Evolutionary conservation across 2,888 invertebrate genomes (phyloP).

Genomic region (Clanis bilineata): DNA sequence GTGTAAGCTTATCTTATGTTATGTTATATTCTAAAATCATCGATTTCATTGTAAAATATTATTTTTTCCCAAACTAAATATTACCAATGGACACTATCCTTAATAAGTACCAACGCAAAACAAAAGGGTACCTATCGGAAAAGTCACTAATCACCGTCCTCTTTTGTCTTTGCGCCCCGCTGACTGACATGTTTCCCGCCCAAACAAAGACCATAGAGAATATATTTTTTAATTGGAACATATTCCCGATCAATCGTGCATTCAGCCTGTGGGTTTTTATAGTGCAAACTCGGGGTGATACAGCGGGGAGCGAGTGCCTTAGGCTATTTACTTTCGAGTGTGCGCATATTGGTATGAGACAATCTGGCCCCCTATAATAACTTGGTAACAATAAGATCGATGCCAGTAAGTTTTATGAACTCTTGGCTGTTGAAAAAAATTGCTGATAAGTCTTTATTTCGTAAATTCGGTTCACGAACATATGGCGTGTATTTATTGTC

Average conservation of each 20-base stretch:
- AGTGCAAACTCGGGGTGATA: conserved; percentile 41
- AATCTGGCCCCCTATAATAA: conserved; percentile 65
- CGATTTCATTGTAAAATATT: too few relatives aligned
- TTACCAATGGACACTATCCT: too few relatives aligned
- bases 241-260: conserved; percentile 65
- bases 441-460: background rate
- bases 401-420: conserved; percentile 31
- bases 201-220: conserved; percentile 45
- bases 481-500: background rate
- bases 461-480: background rate
- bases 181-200: conserved; percentile 47
- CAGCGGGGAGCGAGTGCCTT: conserved; percentile 57
- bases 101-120: background rate
- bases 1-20: too few relatives aligned
- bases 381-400: conserved; percentile 36
- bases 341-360: conserved; percentile 71
- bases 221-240: conserved; percentile 74
- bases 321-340: conserved; percentile 71
- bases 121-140: conserved; percentile 22
- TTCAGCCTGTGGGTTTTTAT: conserved; percentile 49
- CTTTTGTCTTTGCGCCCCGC: conserved; percentile 36
- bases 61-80: too few relatives aligned
- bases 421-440: background rate
- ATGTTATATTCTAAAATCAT: too few relatives aligned
- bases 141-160: conserved; percentile 15